Percentiles rank a stretch among this genome's conserved stretches.
These are phyloP conservation scores for Polylopha cassiicola DNA, from an alignment of 2,888 invertebrate genomes.

Conservation along the genomic window DNA sequence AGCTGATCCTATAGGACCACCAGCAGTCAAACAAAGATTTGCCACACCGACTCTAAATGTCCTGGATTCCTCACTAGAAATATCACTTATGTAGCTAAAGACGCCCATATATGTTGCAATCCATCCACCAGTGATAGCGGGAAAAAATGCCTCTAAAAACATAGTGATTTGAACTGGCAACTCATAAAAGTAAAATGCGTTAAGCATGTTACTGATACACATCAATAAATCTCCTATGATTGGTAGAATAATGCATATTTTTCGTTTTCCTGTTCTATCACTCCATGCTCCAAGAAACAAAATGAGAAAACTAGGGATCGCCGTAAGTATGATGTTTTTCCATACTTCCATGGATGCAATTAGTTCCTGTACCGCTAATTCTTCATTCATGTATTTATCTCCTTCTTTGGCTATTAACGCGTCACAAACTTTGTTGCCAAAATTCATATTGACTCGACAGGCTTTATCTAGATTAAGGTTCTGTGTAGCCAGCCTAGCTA, in stretches of 20 bases:
- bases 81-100: slow-evolving; percentile 66
- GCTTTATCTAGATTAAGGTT: slow-evolving; percentile 91
- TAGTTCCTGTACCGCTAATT: slow-evolving; percentile 76
- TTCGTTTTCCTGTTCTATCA: slow-evolving; percentile 74
- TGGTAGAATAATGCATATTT: slow-evolving; percentile 76
- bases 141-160: slow-evolving; percentile 45
- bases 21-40: slow-evolving; percentile 61
- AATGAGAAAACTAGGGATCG: slow-evolving; percentile 73
- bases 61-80: slow-evolving; percentile 58
- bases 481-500: slow-evolving; percentile 86
- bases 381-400: slow-evolving; percentile 78
- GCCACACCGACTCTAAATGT: slow-evolving; percentile 79
- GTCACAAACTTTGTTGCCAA: slow-evolving; percentile 82
- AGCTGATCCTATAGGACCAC: slow-evolving; percentile 59
- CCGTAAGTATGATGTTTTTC: slow-evolving; percentile 73
- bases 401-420: slow-evolving; percentile 84
- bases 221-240: slow-evolving; percentile 72
- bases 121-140: slow-evolving; percentile 52
- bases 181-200: slow-evolving; percentile 51
- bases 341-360: slow-evolving; percentile 74
- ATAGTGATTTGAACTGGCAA: slow-evolving; percentile 48
- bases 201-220: slow-evolving; percentile 63
- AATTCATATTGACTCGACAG: slow-evolving; percentile 86
- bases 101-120: slow-evolving; percentile 51
- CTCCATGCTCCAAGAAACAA: slow-evolving; percentile 80